Base-by-base conservation (phyloP, 2,113 vertebrate species). In the Merops nubicus region DNA sequence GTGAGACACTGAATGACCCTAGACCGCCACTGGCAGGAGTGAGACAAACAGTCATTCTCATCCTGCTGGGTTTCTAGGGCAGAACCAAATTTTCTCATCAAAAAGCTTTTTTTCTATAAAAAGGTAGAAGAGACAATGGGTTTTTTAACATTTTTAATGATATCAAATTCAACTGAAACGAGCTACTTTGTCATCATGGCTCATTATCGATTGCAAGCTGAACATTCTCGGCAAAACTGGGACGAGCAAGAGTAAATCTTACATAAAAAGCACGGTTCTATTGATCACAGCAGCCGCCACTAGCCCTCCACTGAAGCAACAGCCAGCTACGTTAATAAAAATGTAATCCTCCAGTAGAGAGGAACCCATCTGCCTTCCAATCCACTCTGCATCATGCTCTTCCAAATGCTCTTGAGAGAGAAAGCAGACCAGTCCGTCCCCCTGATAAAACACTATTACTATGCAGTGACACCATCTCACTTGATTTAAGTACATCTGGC, bases 401-500 rank as follows among this genome's bases (percentile, higher is more conserved):
- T 72, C 67, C 79, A 88, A 93, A 90, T 0, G 0, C 40, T 96
- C 67, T 86, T 95, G 85, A 76, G 82, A 72, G 50, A 78, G 68
- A 82, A 93, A 89, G 51, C 42, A 82, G 81, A 85, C 94, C 93
- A 72, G 59, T 93, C 73, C 89, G 88, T 64, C 67, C 76, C 57
- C 94, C 84, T 94, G 88, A 92, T 86, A 96, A 93, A 95, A 90
- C 68, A 95, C 60, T 91, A 81, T 94, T 94, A 93, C 92, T 84
- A 93, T 87, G 79, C 90, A 95, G 95, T 91, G 79, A 93, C 91
- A 95, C 90, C 76, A 91, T 43, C 10, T 1, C 68, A 48, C 64
- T 96, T 96, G 96, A 96, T 96, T 96, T 96, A 97, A 97, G 91
- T 95, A 77, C 64, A 88, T 93, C 88, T 96, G 96, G 92, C 96